These are phyloP conservation scores for Drosophila melanocephala DNA, from an alignment of 2,888 invertebrate genomes.

Conservation along the genomic window DNA sequence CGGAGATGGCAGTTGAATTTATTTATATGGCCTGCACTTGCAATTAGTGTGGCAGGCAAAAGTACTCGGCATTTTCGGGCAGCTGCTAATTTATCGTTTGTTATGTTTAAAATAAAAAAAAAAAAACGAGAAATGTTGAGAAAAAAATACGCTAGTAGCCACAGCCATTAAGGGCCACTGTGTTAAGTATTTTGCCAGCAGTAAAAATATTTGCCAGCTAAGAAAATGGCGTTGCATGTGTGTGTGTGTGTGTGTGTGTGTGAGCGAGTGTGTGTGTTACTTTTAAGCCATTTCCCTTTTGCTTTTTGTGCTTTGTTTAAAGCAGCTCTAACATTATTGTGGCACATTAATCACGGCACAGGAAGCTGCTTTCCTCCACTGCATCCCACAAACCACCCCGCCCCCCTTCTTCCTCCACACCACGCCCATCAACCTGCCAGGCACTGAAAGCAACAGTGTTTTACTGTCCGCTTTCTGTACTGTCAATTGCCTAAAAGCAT, in stretches of 20 bases:
- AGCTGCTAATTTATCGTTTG: slow-evolving; percentile 74
- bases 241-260: slow-evolving; percentile 15
- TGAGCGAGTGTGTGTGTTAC: slow-evolving; percentile 45
- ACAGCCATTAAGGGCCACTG: slow-evolving; percentile 70
- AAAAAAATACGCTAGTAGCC: slow-evolving; percentile 53
- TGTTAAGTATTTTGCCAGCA: slow-evolving; percentile 74
- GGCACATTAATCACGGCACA: slow-evolving; percentile 73
- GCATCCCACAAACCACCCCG: slow-evolving; percentile 1
- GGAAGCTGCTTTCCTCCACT: slow-evolving; percentile 56
- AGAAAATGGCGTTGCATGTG: slow-evolving; percentile 50
- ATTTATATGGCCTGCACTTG: slow-evolving; percentile 64
- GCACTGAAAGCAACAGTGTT: slow-evolving; percentile 75
- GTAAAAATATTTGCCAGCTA: slow-evolving; percentile 75
- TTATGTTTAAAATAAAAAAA: slow-evolving; percentile 70
- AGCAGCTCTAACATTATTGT: slow-evolving; percentile 72
- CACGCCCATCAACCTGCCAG: slow-evolving; percentile 36
- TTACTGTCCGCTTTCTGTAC: slow-evolving; percentile 55
- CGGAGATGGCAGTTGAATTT: slow-evolving; percentile 48
- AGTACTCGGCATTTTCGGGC: slow-evolving; percentile 62
- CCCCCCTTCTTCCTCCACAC: not conserved
- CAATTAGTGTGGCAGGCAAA: slow-evolving; percentile 69
- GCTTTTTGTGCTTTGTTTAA: slow-evolving; percentile 58
- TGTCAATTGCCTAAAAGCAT: slow-evolving; percentile 72
- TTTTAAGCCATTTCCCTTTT: slow-evolving; percentile 68
- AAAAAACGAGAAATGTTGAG: slow-evolving; percentile 32